Base-by-base conservation (phyloP, 2,797 vertebrate species). In the Clarias fuscus region DNA sequence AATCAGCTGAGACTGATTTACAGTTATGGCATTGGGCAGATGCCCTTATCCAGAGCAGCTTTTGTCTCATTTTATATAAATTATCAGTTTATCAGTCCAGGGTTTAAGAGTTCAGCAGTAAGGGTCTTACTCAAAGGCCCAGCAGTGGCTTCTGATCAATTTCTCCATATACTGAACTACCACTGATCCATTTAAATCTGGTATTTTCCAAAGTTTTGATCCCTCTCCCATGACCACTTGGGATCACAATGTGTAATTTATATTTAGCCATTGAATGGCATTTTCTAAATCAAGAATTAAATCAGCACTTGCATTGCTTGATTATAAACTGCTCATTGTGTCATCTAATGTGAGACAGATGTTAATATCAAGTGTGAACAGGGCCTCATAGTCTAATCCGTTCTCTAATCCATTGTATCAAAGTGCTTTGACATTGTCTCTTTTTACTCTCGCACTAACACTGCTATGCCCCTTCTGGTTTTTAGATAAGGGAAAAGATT, bases 401-500 rank as follows among this genome's bases (percentile, higher is more conserved):
- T 43, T 68, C 18, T 56, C 43, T 48, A 48, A 48, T 48, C 10
- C 48, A 33, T 68, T 33, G 22, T n/a, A 33, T 22, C 64, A 56
- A 33, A 64, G 20, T 11, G 27, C 13, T 2, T 72, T 72, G 22
- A 73, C 40, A 20, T n/a, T 43, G 15, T 37, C 4, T 24, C 30
- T 37, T 77, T 67, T 17, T 67, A 53, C 10, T 67, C 5, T 72
- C 30, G 59, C 14, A 83, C 53, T 86, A 37, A n/a, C 18, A 68
- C 30, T 82, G 64, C 81, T 33, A 64, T 85, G 30, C 72, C 67
- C 27, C 22, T 40, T 67, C 72, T 87, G 48, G 37, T 15, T 85
- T 78, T 88, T 91, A 99, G 98, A 95, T 98, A 85, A 95, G 97
- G 86, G 98, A 99, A 85, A 90, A 94, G 87, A 95, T 93, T 84